Evolutionary conservation across 2,888 invertebrate species (phyloP).

Genomic region (Epirrhoe alternata): DNA sequence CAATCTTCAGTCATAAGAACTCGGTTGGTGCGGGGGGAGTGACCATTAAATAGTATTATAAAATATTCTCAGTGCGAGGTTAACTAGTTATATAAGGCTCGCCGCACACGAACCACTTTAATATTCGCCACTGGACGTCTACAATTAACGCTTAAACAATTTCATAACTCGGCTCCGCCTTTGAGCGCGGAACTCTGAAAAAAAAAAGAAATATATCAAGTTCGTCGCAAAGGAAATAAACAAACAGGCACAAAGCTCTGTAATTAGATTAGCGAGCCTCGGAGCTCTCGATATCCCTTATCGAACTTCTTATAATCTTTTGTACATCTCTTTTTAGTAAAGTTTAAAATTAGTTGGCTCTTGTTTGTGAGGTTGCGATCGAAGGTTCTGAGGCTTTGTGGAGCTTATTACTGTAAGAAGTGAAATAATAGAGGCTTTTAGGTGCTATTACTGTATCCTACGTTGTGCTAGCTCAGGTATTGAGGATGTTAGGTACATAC

Average conservation of each 20-base stretch:
- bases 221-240: constrained; percentile 66
- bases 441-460: background rate
- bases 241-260: constrained; percentile 58
- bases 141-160: constrained; percentile 84
- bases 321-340: constrained; percentile 51
- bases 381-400: constrained; percentile 11
- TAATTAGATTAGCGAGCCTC: constrained; percentile 75
- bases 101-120: constrained; percentile 72
- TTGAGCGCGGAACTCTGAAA: constrained; percentile 72
- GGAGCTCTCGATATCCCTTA: constrained; percentile 58
- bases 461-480: no score
- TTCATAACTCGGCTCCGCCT: constrained; percentile 81
- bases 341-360: constrained; percentile 34
- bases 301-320: constrained; percentile 60
- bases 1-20: no score
- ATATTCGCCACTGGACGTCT: constrained; percentile 83
- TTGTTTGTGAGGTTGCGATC: constrained; percentile 28
- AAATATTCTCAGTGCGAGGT: constrained; percentile 52
- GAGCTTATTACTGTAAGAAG: constrained; percentile 1
- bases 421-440: background rate
- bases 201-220: constrained; percentile 71
- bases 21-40: no score
- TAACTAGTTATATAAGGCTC: constrained; percentile 72
- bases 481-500: no score
- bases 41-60: no score